Base-by-base conservation (phyloP, 2,888 invertebrate species). In the Philaethria dido region DNA sequence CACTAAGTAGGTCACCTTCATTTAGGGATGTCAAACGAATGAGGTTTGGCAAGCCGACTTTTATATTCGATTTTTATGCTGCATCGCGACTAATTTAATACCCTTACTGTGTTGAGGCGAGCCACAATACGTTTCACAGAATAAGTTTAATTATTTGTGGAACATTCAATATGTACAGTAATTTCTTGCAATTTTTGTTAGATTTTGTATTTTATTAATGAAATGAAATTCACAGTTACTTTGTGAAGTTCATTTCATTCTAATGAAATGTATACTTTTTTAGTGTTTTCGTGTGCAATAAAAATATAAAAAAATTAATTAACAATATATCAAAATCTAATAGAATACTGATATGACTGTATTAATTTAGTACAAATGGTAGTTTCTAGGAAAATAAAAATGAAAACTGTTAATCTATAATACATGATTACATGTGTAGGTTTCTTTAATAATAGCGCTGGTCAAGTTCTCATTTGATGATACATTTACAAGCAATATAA, bases 401-500 rank as follows among this genome's bases (percentile, higher is more conserved):
- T 22, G 42, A 0, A 42, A 22, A 42, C 22, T 57, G 39, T 57
- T 9, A 42, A 16, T 59, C 20, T 29, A n/a, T 61, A 66, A 44
- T 44, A 16, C 16, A 61, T 33, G 44, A 29, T 29, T 45, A 11
- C 42, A 18, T 36, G 14, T 50, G 11, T 55, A 16, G 18, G 36
- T 33, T 55, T 60, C 20, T 60, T 45, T 45, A 18, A 29, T 66
- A 69, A 68, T 52, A 61, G 50, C 68, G 69, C 72, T 50, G 77
- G 72, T 80, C 79, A 72, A 75, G 77, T 80, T 80, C 76, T 74
- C 73, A 80, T 75, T 71, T 74, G 77, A 80, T 79, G 81, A 80
- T 80, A 77, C 76, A 74, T 71, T 68, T 66, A 69, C 71, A 75
- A 45, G 54, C 65, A 47, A 33, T 68, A 18, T 68, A 69, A 70